These are phyloP conservation scores for Agelaius phoeniceus DNA, from an alignment of 2,113 vertebrate species.

Conservation along the genomic window DNA sequence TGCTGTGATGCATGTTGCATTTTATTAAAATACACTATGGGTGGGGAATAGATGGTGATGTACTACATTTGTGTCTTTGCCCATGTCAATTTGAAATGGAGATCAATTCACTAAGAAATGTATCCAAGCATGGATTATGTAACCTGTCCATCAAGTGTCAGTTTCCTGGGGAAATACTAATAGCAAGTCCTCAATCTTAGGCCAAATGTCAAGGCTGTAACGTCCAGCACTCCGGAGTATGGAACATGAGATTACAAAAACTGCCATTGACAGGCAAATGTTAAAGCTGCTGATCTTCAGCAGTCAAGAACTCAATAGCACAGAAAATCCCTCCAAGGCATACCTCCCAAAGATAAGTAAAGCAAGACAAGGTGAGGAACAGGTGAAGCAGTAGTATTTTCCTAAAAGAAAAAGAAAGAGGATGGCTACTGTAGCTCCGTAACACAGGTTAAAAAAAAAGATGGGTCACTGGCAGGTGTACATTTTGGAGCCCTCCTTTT, in stretches of 20 bases:
- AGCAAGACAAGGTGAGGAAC: conserved; percentile 28
- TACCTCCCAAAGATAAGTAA: conserved; percentile 27
- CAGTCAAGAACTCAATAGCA: conserved; percentile 21
- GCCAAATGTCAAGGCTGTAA: conserved; percentile 60
- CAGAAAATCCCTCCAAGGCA: conserved; percentile 51
- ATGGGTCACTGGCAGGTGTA: not conserved
- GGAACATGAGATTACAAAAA: conserved; percentile 55
- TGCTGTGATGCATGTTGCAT: not conserved
- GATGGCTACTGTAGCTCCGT: not conserved
- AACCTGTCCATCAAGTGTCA: conserved; percentile 42
- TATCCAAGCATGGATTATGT: conserved; percentile 43
- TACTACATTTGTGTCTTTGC: conserved; percentile 5
- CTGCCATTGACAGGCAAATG: conserved; percentile 66
- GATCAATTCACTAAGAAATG: conserved; percentile 42
- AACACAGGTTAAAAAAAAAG: not conserved
- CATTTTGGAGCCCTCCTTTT: not conserved
- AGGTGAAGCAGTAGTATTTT: not conserved
- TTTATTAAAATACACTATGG: conserved; percentile 26
- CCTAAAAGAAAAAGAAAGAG: not conserved
- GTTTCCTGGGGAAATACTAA: conserved; percentile 52
- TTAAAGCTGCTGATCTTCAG: conserved; percentile 43
- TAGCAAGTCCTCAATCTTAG: conserved; percentile 58
- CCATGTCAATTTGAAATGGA: conserved; percentile 37
- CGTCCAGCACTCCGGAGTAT: conserved; percentile 39
- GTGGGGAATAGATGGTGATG: not conserved